Evolutionary conservation across 2,888 invertebrate genomes (phyloP).

Genomic region (Dicyrtoma fusca): DNA sequence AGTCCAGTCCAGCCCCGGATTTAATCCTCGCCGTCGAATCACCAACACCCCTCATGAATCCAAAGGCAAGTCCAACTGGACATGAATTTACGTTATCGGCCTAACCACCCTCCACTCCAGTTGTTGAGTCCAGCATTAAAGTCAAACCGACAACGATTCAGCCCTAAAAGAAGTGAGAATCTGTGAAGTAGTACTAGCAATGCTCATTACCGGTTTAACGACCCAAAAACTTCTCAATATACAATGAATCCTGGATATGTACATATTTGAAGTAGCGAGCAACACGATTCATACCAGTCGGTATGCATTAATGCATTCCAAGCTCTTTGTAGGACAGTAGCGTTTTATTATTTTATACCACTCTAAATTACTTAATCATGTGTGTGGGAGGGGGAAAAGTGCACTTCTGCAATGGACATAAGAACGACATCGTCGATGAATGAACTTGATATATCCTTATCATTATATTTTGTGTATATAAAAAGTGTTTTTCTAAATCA

Average conservation of each 20-base stretch:
- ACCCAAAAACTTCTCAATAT: not conserved
- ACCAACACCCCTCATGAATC: no score
- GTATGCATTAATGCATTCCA: no score
- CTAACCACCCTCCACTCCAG: slow-evolving; percentile 41
- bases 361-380: not conserved
- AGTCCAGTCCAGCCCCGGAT: slow-evolving; percentile 40
- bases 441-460: not conserved
- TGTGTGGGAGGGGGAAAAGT: not conserved
- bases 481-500: slow-evolving; percentile 29
- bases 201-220: no score
- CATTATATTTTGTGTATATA: slow-evolving; percentile 6
- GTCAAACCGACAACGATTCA: slow-evolving; percentile 40
- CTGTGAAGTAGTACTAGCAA: no score
- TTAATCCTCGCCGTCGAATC: slow-evolving; percentile 41
- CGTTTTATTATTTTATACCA: no score
- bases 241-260: not conserved
- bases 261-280: not conserved
- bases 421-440: not conserved
- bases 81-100: slow-evolving; percentile 36
- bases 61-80: slow-evolving; percentile 40
- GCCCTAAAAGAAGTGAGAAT: slow-evolving; percentile 18
- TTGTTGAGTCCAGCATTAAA: slow-evolving; percentile 43
- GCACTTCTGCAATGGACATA: no score
- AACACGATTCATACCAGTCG: not conserved
- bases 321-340: no score